Percentiles rank a stretch among this genome's conserved stretches.
Evolutionary conservation across 2,888 invertebrate species (phyloP).

Genomic region (Phalangium opilio): DNA sequence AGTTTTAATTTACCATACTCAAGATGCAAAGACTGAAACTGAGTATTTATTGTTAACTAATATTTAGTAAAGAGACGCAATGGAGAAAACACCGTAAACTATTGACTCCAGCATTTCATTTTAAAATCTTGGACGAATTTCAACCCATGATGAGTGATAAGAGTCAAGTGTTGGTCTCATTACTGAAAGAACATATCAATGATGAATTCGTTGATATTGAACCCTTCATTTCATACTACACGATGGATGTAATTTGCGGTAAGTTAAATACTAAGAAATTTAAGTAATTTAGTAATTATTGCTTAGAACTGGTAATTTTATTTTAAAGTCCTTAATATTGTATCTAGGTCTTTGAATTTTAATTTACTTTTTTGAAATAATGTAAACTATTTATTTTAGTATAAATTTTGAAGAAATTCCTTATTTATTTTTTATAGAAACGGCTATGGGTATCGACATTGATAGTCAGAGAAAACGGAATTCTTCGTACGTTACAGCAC

Average conservation of each 20-base stretch:
- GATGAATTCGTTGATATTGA: conserved; percentile 16
- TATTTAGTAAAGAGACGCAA: conserved; percentile 14
- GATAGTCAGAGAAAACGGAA: conserved; percentile 31
- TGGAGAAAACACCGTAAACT: conserved; percentile 20
- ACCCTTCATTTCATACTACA: conserved; percentile 20
- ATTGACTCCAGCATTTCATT: conserved; percentile 22
- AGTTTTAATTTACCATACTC: no score
- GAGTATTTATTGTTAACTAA: no score
- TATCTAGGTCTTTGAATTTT: no score
- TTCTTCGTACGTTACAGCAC: conserved; percentile 32
- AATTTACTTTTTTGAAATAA: no score
- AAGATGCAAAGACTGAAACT: no score
- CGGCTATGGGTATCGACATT: conserved; percentile 33
- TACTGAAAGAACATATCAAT: conserved; percentile 10
- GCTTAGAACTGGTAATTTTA: no score
- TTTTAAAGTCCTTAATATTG: no score
- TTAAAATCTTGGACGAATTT: conserved; percentile 21
- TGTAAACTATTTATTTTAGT: no score
- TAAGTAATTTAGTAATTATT: no score
- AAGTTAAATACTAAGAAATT: conserved; percentile 1
- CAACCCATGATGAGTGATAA: conserved; percentile 21
- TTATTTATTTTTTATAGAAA: no score
- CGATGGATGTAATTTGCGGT: conserved; percentile 22
- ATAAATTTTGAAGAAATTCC: no score
- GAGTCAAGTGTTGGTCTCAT: conserved; percentile 14